Evolutionary conservation across 2,888 invertebrate species (phyloP).

Genomic region (Lycophotia porphyrea): DNA sequence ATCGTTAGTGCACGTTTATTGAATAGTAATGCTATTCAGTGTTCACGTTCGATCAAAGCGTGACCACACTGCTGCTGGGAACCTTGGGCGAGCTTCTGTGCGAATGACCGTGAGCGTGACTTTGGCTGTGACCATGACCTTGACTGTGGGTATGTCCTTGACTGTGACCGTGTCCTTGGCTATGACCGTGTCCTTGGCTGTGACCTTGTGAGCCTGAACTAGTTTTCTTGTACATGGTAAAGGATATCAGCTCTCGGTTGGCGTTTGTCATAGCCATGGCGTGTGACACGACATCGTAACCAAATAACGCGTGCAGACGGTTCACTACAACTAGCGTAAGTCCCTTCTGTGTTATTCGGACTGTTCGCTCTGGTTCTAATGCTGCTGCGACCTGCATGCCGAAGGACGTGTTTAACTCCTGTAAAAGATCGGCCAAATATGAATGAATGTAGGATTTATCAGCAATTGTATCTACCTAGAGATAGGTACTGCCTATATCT

Average conservation of each 20-base stretch:
- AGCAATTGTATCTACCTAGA: not conserved
- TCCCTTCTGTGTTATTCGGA: slow-evolving; percentile 84
- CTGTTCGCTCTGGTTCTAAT: slow-evolving; percentile 81
- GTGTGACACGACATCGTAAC: slow-evolving; percentile 88
- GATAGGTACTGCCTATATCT: not conserved
- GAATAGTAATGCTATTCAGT: slow-evolving; percentile 24
- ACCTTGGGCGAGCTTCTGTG: slow-evolving; percentile 68
- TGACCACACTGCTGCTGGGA: slow-evolving; percentile 79
- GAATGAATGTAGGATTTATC: not conserved
- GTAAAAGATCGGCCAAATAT: slow-evolving; percentile 56
- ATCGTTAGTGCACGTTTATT: slow-evolving; percentile 27
- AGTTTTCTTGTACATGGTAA: slow-evolving; percentile 88
- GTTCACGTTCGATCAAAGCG: slow-evolving; percentile 72
- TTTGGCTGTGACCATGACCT: slow-evolving; percentile 72
- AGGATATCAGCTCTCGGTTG: slow-evolving; percentile 87
- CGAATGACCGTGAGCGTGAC: slow-evolving; percentile 53
- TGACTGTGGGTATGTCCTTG: slow-evolving; percentile 73
- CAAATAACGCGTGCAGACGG: slow-evolving; percentile 85
- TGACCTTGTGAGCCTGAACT: slow-evolving; percentile 75
- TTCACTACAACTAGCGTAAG: slow-evolving; percentile 86
- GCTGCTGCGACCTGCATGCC: slow-evolving; percentile 78
- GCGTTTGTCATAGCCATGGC: slow-evolving; percentile 89
- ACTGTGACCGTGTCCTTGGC: slow-evolving; percentile 67
- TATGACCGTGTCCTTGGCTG: slow-evolving; percentile 71
- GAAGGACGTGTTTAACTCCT: slow-evolving; percentile 86